Evolutionary conservation across 2,888 invertebrate genomes (phyloP).

Genomic region (Pristionchus japonicus): DNA sequence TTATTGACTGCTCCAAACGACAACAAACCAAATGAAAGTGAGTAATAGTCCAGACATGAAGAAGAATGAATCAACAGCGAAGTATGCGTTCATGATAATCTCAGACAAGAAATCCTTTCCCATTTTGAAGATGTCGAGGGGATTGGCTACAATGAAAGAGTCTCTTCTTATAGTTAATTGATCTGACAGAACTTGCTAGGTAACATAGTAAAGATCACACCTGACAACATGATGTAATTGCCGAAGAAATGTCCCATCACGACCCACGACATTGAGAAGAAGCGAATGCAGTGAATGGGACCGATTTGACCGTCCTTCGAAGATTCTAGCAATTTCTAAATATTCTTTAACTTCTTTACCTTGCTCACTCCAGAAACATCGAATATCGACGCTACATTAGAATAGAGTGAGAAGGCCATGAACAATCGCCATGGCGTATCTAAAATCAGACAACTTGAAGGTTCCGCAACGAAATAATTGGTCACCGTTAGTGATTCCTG

Average conservation of each 20-base stretch:
- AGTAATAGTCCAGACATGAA: slow-evolving; percentile 58
- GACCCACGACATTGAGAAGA: slow-evolving; percentile 45
- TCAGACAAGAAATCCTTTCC: slow-evolving; percentile 46
- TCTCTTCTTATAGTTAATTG: not conserved
- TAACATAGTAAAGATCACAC: not conserved
- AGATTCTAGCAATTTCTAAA: too few species aligned
- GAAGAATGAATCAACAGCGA: slow-evolving; percentile 60
- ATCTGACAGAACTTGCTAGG: too few species aligned
- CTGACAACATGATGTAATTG: not conserved
- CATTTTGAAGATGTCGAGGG: slow-evolving; percentile 47
- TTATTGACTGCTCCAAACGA: too few species aligned
- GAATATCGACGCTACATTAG: slow-evolving; percentile 31
- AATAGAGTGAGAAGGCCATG: slow-evolving; percentile 42
- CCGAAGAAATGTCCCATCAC: too few species aligned
- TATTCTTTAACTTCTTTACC: not conserved
- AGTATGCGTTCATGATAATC: slow-evolving; percentile 53
- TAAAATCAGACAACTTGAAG: too few species aligned
- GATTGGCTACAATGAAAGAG: slow-evolving; percentile 45
- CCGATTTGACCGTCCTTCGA: slow-evolving; percentile 34
- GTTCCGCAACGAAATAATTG: too few species aligned
- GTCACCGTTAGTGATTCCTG: not conserved
- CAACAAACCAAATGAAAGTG: slow-evolving; percentile 40
- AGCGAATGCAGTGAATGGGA: slow-evolving; percentile 47
- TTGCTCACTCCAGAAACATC: not conserved
- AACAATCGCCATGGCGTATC: slow-evolving; percentile 16